A percentile compares a stretch with the other conserved stretches of the same genome.
These are phyloP conservation scores for Caligus rogercresseyi DNA, from an alignment of 1,140 invertebrate species.

Conservation along the genomic window DNA sequence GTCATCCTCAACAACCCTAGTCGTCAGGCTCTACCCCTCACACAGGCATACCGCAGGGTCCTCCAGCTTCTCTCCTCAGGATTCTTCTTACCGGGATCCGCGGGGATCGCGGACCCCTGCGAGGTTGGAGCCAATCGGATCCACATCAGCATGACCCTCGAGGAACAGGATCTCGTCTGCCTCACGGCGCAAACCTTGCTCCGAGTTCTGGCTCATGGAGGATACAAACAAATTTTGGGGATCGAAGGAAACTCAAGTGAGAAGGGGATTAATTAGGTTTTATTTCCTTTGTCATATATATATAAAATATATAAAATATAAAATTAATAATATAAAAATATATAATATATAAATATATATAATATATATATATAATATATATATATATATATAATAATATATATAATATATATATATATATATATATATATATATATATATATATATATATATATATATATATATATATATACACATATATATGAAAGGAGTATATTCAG, in stretches of 20 bases:
- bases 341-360: constrained; percentile 22
- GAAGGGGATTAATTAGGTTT: too few relatives aligned
- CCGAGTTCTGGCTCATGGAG: constrained; percentile 71
- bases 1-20: constrained; percentile 90
- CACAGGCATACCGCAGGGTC: constrained; percentile 57
- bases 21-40: constrained; percentile 74
- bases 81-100: constrained; percentile 81
- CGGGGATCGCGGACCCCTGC: constrained; percentile 48
- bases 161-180: constrained; percentile 84
- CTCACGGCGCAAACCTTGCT: constrained; percentile 74
- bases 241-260: constrained; percentile 39
- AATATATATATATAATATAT: constrained; percentile 39
- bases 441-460: too few relatives aligned
- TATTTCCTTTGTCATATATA: too few relatives aligned
- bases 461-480: too few relatives aligned
- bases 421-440: too few relatives aligned
- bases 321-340: too few relatives aligned
- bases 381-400: constrained; percentile 19
- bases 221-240: constrained; percentile 72
- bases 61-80: constrained; percentile 82
- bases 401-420: too few relatives aligned
- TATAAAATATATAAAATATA: too few relatives aligned
- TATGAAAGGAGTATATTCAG: too few relatives aligned
- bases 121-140: constrained; percentile 46
- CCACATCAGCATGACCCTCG: constrained; percentile 74